These are phyloP conservation scores for Caranx melampygus DNA, from an alignment of 2,113 vertebrate species.

Conservation along the genomic window DNA sequence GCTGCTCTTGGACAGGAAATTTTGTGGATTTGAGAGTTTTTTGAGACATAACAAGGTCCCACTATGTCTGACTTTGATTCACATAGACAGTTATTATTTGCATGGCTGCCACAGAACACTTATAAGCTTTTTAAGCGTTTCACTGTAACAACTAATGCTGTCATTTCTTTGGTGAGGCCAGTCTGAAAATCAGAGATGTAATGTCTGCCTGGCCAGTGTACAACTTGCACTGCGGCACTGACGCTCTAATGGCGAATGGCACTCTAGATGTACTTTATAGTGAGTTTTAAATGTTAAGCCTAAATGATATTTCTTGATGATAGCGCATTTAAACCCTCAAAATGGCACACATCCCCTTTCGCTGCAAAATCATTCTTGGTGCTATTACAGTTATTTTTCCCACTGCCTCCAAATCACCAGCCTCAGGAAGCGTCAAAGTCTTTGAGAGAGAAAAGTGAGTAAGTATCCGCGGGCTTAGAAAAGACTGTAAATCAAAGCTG, in stretches of 20 bases:
- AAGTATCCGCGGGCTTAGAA: slow-evolving; percentile 7
- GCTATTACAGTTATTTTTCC: slow-evolving; percentile 1
- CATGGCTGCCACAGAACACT: not conserved
- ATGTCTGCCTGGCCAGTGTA: not conserved
- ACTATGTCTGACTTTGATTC: not conserved
- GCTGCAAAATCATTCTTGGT: slow-evolving; percentile 12
- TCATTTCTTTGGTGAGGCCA: not conserved
- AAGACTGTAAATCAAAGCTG: slow-evolving; percentile 10
- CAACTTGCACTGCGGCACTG: not conserved
- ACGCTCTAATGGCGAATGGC: not conserved
- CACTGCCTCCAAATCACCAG: not conserved
- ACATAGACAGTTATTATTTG: not conserved
- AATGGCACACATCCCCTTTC: not conserved
- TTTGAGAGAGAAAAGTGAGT: slow-evolving; percentile 19
- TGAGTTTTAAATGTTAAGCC: slow-evolving; percentile 6
- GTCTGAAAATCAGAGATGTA: not conserved
- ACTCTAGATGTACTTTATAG: not conserved
- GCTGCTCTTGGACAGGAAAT: not conserved
- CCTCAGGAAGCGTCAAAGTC: slow-evolving; percentile 13
- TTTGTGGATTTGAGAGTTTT: no score
- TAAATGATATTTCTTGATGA: not conserved
- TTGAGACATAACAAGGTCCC: no score
- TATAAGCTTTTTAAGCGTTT: not conserved
- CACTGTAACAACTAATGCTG: not conserved
- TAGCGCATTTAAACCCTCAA: not conserved